These are phyloP conservation scores for Tyria jacobaeae DNA, from an alignment of 2,888 invertebrate species.

Conservation along the genomic window DNA sequence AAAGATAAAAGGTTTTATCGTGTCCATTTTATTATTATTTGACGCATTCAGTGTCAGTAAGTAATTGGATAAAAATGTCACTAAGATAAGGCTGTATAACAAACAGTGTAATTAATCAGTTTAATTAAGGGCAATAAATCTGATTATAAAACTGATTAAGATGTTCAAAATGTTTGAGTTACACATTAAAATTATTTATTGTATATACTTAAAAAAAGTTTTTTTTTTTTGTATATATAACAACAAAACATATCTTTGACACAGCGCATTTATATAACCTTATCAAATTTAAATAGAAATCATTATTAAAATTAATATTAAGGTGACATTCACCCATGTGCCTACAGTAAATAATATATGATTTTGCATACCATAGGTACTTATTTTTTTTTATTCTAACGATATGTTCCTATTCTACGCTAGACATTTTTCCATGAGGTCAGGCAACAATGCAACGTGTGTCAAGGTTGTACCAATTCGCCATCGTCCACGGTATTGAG, in stretches of 20 bases:
- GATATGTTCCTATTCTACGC: background rate
- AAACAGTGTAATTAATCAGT: slow-evolving; percentile 12
- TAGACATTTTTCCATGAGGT: slow-evolving; percentile 16
- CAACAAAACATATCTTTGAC: background rate
- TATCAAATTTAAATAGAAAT: no score
- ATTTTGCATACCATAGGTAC: background rate
- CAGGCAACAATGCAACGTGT: slow-evolving; percentile 36
- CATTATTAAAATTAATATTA: no score
- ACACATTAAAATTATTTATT: background rate
- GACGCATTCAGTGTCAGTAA: slow-evolving; percentile 43
- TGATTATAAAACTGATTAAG: background rate
- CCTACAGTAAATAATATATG: background rate
- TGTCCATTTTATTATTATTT: slow-evolving; percentile 36
- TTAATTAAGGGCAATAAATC: background rate
- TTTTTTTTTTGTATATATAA: no score
- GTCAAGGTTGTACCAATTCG: slow-evolving; percentile 62
- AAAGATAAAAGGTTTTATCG: slow-evolving; percentile 44
- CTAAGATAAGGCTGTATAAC: slow-evolving; percentile 3
- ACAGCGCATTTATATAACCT: no score
- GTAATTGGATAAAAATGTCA: slow-evolving; percentile 33
- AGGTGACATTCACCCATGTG: background rate
- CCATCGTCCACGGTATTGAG: slow-evolving; percentile 55
- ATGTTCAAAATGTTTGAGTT: background rate
- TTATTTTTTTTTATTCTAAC: background rate
- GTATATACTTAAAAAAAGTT: no score